These are phyloP conservation scores for Menura novaehollandiae DNA, from an alignment of 2,113 vertebrate species.

Conservation along the genomic window DNA sequence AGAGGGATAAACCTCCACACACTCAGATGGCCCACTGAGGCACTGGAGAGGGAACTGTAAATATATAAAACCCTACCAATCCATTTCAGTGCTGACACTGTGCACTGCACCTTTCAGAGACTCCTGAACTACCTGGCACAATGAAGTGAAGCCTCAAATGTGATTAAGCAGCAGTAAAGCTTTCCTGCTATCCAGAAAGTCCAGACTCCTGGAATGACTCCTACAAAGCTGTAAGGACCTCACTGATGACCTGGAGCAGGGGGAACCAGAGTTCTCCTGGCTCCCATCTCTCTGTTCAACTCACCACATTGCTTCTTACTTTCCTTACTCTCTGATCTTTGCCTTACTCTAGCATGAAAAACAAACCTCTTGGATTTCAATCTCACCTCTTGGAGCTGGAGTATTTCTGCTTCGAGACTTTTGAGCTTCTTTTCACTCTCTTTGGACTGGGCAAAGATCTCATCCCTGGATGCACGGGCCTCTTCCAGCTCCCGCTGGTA, in stretches of 20 bases:
- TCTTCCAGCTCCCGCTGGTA: constrained; percentile 96
- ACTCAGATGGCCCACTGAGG: background rate
- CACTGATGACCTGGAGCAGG: background rate
- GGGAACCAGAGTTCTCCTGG: background rate
- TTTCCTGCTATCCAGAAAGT: background rate
- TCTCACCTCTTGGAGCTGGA: constrained; percentile 92
- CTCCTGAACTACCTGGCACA: background rate
- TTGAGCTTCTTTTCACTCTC: constrained; percentile 98
- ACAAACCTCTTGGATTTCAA: background rate
- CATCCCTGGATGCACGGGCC: constrained; percentile 90
- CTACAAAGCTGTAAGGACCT: background rate
- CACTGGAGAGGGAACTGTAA: background rate
- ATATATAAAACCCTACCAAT: background rate
- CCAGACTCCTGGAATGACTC: background rate
- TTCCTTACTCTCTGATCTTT: background rate
- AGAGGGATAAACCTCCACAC: background rate
- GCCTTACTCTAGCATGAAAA: background rate
- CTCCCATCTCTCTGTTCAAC: background rate
- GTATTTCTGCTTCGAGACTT: constrained; percentile 90
- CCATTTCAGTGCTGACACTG: background rate
- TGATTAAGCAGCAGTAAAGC: background rate
- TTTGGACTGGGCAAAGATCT: constrained; percentile 95
- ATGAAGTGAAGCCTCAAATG: background rate
- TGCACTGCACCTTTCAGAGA: background rate
- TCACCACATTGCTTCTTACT: background rate